These are phyloP conservation scores for Petaurus breviceps DNA, from an alignment of 2,113 vertebrate genomes.

Conservation along the genomic window DNA sequence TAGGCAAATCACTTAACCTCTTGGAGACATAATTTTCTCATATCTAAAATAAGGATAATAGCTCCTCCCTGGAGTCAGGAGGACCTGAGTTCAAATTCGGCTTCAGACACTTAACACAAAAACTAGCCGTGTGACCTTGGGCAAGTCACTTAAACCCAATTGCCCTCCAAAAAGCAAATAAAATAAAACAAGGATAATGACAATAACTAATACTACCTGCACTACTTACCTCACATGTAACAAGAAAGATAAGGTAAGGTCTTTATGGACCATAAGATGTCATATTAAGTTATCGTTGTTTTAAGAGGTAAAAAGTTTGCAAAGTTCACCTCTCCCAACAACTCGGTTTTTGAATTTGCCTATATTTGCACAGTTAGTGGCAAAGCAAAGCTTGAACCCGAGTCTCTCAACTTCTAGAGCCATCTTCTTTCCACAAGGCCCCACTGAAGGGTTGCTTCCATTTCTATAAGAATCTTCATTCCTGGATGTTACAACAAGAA, in stretches of 20 bases:
- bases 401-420: not conserved
- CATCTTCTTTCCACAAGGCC: not conserved
- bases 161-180: not conserved
- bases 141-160: no score
- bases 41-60: not conserved
- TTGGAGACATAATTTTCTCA: not conserved
- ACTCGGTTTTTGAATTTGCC: not conserved
- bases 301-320: not conserved
- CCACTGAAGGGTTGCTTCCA: not conserved
- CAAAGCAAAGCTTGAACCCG: not conserved
- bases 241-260: not conserved
- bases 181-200: no score
- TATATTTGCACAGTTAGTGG: not conserved
- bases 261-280: not conserved
- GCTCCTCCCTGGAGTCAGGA: no score
- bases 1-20: not conserved
- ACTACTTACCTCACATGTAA: not conserved
- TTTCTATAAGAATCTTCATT: not conserved
- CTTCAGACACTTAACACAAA: no score
- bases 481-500: not conserved
- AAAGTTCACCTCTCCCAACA: not conserved
- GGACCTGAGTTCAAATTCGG: no score
- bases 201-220: not conserved
- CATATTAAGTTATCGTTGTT: not conserved
- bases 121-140: no score